phyloP scores from a whole-genome alignment of 1,140 invertebrate species.

The Bombyx mandarina region DNA sequence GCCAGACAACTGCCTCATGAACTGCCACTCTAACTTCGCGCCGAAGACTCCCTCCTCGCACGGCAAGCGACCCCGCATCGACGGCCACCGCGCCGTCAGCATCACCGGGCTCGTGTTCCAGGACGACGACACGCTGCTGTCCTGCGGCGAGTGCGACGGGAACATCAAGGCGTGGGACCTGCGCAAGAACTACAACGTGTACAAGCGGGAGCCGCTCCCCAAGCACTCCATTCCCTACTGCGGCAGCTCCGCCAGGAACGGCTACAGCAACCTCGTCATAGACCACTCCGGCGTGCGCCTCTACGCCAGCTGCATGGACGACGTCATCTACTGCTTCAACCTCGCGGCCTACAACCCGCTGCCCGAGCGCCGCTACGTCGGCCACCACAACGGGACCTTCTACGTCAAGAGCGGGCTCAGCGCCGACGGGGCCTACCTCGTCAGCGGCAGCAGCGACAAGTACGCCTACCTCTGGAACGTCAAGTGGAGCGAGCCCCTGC shows the following conservation, averaged over 20 bases:
- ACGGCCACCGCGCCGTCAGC: conserved; percentile 53
- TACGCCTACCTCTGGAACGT: conserved; percentile 89
- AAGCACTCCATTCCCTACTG: conserved; percentile 80
- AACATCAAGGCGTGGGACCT: conserved; percentile 91
- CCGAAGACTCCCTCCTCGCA: conserved; percentile 66
- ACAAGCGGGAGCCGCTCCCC: conserved; percentile 79
- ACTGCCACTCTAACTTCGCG: conserved; percentile 71
- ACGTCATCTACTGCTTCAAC: conserved; percentile 88
- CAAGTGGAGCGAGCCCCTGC: conserved; percentile 74
- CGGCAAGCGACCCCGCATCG: conserved; percentile 45
- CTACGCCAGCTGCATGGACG: conserved; percentile 90
- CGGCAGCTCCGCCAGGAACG: conserved; percentile 77
- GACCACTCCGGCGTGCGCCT: conserved; percentile 78
- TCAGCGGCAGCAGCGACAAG: conserved; percentile 88
- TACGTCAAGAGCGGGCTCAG: conserved; percentile 87
- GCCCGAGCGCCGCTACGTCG: conserved; percentile 76
- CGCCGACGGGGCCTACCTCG: conserved; percentile 82
- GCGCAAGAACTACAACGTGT: conserved; percentile 81
- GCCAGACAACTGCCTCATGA: conserved; percentile 76
- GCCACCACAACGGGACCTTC: conserved; percentile 83
- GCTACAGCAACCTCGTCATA: conserved; percentile 84
- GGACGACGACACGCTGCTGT: conserved; percentile 81
- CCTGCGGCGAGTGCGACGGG: conserved; percentile 87
- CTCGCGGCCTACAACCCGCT: conserved; percentile 77
- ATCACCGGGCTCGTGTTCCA: conserved; percentile 87